phyloP scores from a whole-genome alignment of 2,888 invertebrate species.

The Heliconius charithonia region DNA sequence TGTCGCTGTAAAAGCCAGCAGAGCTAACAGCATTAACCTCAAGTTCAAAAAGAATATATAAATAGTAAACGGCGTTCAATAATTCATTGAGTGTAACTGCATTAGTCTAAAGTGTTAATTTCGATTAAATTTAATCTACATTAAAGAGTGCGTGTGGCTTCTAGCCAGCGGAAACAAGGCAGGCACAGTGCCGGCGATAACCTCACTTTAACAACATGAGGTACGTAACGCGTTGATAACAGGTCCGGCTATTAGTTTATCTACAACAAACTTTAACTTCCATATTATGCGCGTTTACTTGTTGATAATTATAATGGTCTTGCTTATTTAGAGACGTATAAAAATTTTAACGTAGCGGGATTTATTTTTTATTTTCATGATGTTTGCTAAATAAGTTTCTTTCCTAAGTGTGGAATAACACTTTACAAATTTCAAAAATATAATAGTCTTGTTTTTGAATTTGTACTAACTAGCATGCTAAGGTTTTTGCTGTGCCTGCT shows the following conservation, averaged over 20 bases:
- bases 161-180: slow-evolving; percentile 31
- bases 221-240: slow-evolving; percentile 45
- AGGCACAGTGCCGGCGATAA: slow-evolving; percentile 42
- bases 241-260: slow-evolving; percentile 41
- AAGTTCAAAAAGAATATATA: neutral
- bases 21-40: too few species aligned
- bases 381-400: too few species aligned
- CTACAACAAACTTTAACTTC: slow-evolving; percentile 39
- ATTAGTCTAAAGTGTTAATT: slow-evolving; percentile 29
- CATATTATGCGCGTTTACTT: slow-evolving; percentile 37
- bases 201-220: slow-evolving; percentile 43
- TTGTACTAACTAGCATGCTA: neutral
- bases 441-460: neutral
- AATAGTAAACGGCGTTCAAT: slow-evolving; percentile 26
- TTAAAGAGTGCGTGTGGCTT: slow-evolving; percentile 39
- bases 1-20: too few species aligned
- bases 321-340: neutral
- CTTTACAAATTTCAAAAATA: too few species aligned
- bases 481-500: too few species aligned
- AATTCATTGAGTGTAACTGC: slow-evolving; percentile 36
- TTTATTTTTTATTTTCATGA: too few species aligned
- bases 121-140: slow-evolving; percentile 38
- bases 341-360: too few species aligned
- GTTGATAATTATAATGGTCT: slow-evolving; percentile 29
- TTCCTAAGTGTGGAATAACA: too few species aligned